Percentiles rank a stretch among this genome's conserved stretches.
Conservation (phyloP, 2,113 vertebrate species). For the Heterocephalus glaber region DNA sequence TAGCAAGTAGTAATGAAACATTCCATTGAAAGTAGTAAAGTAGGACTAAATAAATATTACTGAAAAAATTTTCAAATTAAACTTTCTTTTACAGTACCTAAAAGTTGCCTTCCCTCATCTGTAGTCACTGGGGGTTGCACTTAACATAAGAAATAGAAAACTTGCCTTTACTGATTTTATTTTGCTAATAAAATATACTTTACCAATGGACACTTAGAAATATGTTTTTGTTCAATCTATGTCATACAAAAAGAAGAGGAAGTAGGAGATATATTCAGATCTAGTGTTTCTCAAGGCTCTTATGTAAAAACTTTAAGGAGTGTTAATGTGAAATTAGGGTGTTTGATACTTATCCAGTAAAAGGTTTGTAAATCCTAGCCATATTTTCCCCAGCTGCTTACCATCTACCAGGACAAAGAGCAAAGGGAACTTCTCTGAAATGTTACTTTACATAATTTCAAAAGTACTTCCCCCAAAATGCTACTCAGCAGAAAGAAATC, state of each 20-base stretch:
- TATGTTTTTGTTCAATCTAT: neutral
- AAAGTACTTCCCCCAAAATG: conserved; percentile 42
- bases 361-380: neutral
- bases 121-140: neutral
- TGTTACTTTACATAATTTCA: conserved; percentile 65
- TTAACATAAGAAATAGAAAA: neutral
- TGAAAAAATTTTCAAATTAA: neutral
- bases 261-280: neutral
- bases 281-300: neutral
- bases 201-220: neutral
- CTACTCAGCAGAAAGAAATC: conserved; percentile 63
- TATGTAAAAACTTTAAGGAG: neutral
- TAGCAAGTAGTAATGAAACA: neutral
- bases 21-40: neutral
- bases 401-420: neutral
- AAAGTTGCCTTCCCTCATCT: neutral
- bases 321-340: neutral
- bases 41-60: neutral
- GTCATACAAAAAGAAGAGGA: neutral
- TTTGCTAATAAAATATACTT: neutral
- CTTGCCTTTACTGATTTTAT: neutral
- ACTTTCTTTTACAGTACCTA: neutral
- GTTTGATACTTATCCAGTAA: neutral
- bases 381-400: neutral
- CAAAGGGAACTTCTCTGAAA: conserved; percentile 41